Base-by-base conservation (phyloP, 1,140 invertebrate genomes). In the Coelopa frigida region DNA sequence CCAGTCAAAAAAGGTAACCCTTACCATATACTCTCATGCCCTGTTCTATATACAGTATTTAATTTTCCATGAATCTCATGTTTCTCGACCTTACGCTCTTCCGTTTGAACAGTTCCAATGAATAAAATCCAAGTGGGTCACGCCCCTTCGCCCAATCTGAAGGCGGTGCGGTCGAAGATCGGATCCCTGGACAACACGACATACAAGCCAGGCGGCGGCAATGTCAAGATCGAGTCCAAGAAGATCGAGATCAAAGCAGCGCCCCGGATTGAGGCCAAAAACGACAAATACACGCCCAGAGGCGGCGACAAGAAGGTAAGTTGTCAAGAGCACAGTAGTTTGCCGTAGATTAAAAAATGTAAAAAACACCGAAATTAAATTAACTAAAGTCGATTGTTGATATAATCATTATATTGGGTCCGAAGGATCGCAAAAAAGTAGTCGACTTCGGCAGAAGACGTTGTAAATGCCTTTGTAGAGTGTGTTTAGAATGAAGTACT, bases 271-370 rank as follows among this genome's bases (percentile, higher is more conserved):
- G 85, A 85, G 38, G 84, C 91, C 36, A 93, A 94, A 70, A 95
- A 95, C 70, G 87, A 92, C n/a, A 81, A 81, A 51, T 92, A 96
- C 60, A 74, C 74, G 26, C 87, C 92, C 14, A 86, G 85, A 57
- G 91, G 91, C 40, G 92, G 93, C 21, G 85, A 90, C 46, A 93
- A 91, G 70, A 94, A 94, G 84, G 90, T 94, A 78, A 55, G n/a
- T 56, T 50, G 14, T 29, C 14, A n/a, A n/a, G n/a, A n/a, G n/a
- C n/a, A n/a, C n/a, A n/a, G n/a, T n/a, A n/a, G n/a, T n/a, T n/a
- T n/a, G n/a, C n/a, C n/a, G n/a, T n/a, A n/a, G n/a, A n/a, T n/a
- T n/a, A n/a, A n/a, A n/a, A n/a, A n/a, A n/a, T n/a, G n/a, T n/a
- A n/a, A n/a, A n/a, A n/a, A n/a, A n/a, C n/a, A n/a, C n/a, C n/a